Percentiles rank a stretch among this genome's conserved stretches.
Conservation (phyloP, 2,888 invertebrate species). For the Drosophila niveifrons region DNA sequence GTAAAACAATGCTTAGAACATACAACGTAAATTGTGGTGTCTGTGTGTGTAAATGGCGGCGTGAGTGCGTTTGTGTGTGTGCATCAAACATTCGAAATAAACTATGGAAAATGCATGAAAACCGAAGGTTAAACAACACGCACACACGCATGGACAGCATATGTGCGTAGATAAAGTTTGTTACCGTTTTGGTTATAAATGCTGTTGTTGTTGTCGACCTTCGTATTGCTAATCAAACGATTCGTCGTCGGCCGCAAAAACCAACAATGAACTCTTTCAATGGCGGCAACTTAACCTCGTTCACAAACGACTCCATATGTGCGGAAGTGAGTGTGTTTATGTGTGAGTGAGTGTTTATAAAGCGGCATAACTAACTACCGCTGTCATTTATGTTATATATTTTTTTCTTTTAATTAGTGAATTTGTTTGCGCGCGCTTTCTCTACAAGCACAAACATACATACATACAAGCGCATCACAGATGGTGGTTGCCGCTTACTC, state of each 20-base stretch:
- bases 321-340: conserved; percentile 49
- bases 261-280: conserved; percentile 73
- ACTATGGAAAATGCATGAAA: not conserved
- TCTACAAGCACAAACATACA: conserved; percentile 48
- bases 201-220: conserved; percentile 64
- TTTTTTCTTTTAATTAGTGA: conserved; percentile 50
- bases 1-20: not conserved
- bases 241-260: conserved; percentile 35
- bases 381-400: conserved; percentile 45
- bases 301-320: conserved; percentile 44
- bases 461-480: conserved; percentile 5
- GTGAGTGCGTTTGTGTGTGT: not conserved
- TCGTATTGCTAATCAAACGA: conserved; percentile 62
- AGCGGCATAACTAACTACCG: conserved; percentile 33
- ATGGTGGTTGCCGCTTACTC: conserved; percentile 38
- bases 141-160: conserved; percentile 17
- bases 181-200: conserved; percentile 41
- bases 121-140: conserved; percentile 46
- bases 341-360: conserved; percentile 22
- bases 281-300: conserved; percentile 67
- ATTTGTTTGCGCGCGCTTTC: conserved; percentile 78
- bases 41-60: not conserved
- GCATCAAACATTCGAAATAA: conserved; percentile 1
- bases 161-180: conserved; percentile 55
- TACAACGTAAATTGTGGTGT: not conserved